A percentile compares a stretch with the other conserved stretches of the same genome.
phyloP scores from a whole-genome alignment of 37 sponge, comb jelly and placozoan genomes.

The Hormiphora californensis region DNA sequence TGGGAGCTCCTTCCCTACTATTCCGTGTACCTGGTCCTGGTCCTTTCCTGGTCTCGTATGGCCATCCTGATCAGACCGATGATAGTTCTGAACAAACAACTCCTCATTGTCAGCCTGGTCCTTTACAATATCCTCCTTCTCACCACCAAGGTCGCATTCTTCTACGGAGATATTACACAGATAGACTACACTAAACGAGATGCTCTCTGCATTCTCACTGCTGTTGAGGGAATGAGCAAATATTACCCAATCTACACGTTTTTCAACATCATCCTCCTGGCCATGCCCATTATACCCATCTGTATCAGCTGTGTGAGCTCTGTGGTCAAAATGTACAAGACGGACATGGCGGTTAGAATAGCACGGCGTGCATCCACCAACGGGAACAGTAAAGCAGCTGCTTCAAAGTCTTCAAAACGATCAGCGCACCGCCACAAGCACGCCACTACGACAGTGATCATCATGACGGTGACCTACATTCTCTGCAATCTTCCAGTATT shows the following conservation, averaged over 20 bases:
- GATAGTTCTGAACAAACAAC: background rate
- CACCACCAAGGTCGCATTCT: background rate
- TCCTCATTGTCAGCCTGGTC: background rate
- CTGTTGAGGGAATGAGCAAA: background rate
- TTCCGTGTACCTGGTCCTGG: background rate
- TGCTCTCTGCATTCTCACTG: background rate
- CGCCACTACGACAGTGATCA: slow-evolving; percentile 19
- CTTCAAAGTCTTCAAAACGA: background rate
- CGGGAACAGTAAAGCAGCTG: background rate
- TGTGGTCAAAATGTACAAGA: background rate
- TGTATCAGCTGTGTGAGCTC: background rate
- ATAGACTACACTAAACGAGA: slow-evolving; percentile 28
- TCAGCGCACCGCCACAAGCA: background rate
- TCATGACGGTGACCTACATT: background rate
- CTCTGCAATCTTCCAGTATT: slow-evolving; percentile 15
- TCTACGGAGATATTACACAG: background rate
- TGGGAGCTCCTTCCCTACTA: slow-evolving; percentile 26
- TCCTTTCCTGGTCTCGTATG: background rate
- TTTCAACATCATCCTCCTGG: slow-evolving; percentile 23
- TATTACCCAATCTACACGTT: background rate
- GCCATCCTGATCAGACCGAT: background rate
- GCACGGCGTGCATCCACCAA: background rate
- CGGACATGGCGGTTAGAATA: background rate
- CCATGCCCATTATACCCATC: slow-evolving; percentile 1
- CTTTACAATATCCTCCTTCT: background rate